Base-by-base conservation (phyloP, 2,797 vertebrate species). In the Protosalanx chinensis region DNA sequence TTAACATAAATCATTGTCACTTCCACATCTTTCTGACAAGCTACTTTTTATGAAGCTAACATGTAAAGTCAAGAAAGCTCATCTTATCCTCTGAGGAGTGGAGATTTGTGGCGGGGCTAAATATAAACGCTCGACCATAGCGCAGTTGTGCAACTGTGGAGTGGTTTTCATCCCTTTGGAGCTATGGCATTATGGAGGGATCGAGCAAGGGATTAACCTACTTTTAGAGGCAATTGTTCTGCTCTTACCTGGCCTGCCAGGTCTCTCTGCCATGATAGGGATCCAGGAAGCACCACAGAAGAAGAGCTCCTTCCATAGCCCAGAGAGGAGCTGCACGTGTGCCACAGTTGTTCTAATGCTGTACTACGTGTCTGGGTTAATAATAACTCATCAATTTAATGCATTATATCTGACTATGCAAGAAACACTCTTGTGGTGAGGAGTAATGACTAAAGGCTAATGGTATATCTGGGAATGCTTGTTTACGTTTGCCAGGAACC, bases 161-260 rank as follows among this genome's bases (percentile, higher is more conserved):
- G 77, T 72, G 76, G 77, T 77, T 81, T 67, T 74, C 76, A 77
- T 75, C 73, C 73, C 41, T 58, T 77, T 73, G 74, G 70, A 74
- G 62, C 29, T 64, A 63, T 70, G 53, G 27, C 12, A 69, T 67
- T 61, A 23, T 68, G 33, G 60, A 72, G 67, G 64, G 64, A 27
- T 49, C 4, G 68, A 78, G 65, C 74, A 72, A 75, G 73, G 76
- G 81, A 85, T 87, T 87, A 84, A 82, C 84, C 84, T 85, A 85
- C 81, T 87, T 87, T 71, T 67, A 70, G 66, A 72, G 70, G 32
- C 67, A 12, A 41, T 56, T 69, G 78, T 62, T 77, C 77, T 74
- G 64, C 58, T 61, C 78, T 74, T 76, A 83, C 80, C 84, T 84
- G 81, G 76, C 80, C 71, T 79, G 81, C 67, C 72, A 77, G 72